phyloP scores from a whole-genome alignment of 2,797 vertebrate species.

The Simalia tracyae region DNA sequence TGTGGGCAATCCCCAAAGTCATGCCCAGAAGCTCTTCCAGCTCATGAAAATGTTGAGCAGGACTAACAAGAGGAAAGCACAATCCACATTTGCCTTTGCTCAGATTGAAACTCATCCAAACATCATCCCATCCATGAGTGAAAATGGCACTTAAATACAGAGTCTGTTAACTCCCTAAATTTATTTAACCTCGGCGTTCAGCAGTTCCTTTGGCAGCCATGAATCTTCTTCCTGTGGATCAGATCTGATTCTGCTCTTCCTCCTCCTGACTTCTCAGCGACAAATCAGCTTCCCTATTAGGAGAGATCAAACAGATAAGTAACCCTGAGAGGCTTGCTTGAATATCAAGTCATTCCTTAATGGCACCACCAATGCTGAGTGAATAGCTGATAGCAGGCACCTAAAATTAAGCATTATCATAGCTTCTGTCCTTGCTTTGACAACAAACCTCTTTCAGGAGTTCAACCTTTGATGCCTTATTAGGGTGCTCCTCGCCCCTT shows the following conservation, averaged over 20 bases:
- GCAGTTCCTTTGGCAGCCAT: slow-evolving; percentile 58
- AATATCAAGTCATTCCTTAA: slow-evolving; percentile 71
- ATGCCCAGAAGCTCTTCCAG: neutral
- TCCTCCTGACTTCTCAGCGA: slow-evolving; percentile 56
- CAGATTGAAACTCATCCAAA: slow-evolving; percentile 54
- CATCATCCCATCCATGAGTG: slow-evolving; percentile 42
- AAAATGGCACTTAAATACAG: slow-evolving; percentile 51
- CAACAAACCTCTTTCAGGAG: slow-evolving; percentile 57
- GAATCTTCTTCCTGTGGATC: slow-evolving; percentile 59
- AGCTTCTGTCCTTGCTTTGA: slow-evolving; percentile 62
- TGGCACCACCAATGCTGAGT: slow-evolving; percentile 51
- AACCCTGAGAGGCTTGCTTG: slow-evolving; percentile 59
- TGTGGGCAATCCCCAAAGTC: neutral
- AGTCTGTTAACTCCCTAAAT: slow-evolving; percentile 56
- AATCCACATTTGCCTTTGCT: slow-evolving; percentile 27
- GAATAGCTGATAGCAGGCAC: slow-evolving; percentile 47
- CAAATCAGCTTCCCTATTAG: slow-evolving; percentile 69
- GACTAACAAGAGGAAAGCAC: neutral
- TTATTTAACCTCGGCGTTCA: slow-evolving; percentile 61
- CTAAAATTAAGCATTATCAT: slow-evolving; percentile 67
- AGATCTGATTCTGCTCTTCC: slow-evolving; percentile 46
- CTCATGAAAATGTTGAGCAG: neutral
- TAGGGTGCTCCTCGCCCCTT: slow-evolving; percentile 55
- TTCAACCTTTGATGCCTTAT: slow-evolving; percentile 64
- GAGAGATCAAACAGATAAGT: slow-evolving; percentile 68